These are phyloP conservation scores for Bubalus kerabau DNA, from an alignment of 2,113 vertebrate genomes.

Conservation along the genomic window DNA sequence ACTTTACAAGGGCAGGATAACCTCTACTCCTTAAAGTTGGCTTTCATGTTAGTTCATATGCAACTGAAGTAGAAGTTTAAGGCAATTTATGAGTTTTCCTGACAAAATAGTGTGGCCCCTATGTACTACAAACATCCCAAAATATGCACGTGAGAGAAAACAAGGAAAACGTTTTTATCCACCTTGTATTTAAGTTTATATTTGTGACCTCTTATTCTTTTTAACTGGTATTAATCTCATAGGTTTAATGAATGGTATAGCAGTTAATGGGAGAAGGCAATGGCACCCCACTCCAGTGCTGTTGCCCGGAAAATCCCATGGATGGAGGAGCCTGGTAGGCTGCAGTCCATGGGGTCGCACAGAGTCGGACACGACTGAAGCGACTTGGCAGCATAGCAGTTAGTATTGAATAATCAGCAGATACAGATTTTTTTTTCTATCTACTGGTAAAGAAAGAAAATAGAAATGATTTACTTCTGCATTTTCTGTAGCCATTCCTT, in stretches of 20 bases:
- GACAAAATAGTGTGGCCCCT: not conserved
- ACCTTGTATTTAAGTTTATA: not conserved
- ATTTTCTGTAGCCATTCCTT: not conserved
- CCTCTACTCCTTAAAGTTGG: not conserved
- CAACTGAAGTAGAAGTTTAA: not conserved
- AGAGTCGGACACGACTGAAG: too few relatives aligned
- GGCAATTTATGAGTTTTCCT: not conserved
- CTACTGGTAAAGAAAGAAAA: not conserved
- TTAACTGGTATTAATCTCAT: not conserved
- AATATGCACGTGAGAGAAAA: not conserved
- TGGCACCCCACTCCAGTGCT: too few relatives aligned
- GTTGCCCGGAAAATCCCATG: too few relatives aligned
- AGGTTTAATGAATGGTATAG: not conserved
- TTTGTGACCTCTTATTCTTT: not conserved
- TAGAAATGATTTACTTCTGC: not conserved
- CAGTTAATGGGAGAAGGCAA: too few relatives aligned
- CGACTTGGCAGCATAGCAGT: not conserved
- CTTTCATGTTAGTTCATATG: not conserved
- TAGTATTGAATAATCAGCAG: not conserved
- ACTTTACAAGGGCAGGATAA: not conserved
- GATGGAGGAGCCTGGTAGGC: too few relatives aligned
- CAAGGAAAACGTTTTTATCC: not conserved
- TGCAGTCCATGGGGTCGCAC: too few relatives aligned
- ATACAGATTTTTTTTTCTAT: not conserved
- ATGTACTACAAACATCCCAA: not conserved